Conservation (phyloP, 1,140 invertebrate species). For the Trissolcus basalis region DNA sequence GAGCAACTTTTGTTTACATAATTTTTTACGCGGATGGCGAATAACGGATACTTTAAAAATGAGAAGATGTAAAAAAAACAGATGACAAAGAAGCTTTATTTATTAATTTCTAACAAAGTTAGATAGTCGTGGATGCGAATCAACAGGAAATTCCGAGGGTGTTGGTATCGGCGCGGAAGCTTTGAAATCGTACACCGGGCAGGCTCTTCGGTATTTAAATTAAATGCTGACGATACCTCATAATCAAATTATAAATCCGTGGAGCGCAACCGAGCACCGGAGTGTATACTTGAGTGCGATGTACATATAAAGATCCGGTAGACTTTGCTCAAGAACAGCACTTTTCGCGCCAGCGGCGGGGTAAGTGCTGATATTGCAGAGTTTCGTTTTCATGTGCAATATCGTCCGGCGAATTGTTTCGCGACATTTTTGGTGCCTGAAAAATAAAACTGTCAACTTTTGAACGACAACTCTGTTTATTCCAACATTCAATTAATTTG, state of each 20-base stretch:
- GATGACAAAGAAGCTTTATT: too few relatives aligned
- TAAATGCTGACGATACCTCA: conserved; percentile 64
- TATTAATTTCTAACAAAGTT: too few relatives aligned
- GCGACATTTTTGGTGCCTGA: conserved; percentile 17
- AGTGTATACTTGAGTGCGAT: conserved; percentile 45
- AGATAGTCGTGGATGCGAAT: too few relatives aligned
- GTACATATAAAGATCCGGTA: conserved; percentile 46
- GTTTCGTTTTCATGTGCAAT: conserved; percentile 45
- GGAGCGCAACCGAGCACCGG: conserved; percentile 24
- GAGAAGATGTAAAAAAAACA: too few relatives aligned
- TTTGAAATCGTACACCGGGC: conserved; percentile 65
- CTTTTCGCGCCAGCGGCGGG: conserved; percentile 19
- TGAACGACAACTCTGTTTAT: too few relatives aligned
- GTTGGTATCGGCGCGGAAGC: conserved; percentile 6
- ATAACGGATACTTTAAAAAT: too few relatives aligned
- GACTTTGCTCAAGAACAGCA: conserved; percentile 45
- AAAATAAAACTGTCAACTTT: too few relatives aligned
- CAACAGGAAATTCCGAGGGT: not conserved
- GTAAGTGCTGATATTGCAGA: conserved; percentile 49
- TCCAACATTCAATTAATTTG: too few relatives aligned
- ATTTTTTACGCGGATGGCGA: too few relatives aligned
- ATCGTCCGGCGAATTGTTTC: conserved; percentile 35
- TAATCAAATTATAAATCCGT: conserved; percentile 64
- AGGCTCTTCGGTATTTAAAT: conserved; percentile 64
- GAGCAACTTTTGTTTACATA: too few relatives aligned